phyloP scores from a whole-genome alignment of 2,888 invertebrate genomes.

The Dasysyrphus albostriatus region DNA sequence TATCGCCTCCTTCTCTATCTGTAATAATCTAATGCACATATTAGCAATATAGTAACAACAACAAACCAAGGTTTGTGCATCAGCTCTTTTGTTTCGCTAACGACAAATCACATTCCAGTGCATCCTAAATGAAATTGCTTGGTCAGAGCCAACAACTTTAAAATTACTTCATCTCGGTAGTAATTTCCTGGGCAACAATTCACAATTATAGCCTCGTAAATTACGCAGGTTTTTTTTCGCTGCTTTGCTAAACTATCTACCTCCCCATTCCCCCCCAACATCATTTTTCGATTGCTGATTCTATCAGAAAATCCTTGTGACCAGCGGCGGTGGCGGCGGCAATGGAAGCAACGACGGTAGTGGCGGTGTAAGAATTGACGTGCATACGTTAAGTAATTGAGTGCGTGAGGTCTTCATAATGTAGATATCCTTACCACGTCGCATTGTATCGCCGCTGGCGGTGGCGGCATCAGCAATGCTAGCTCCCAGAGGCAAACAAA shows the following conservation, averaged over 20 bases:
- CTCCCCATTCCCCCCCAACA: not conserved
- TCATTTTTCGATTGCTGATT: constrained; percentile 3
- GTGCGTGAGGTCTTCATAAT: constrained; percentile 76
- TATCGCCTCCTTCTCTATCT: not conserved
- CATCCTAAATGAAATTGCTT: constrained; percentile 54
- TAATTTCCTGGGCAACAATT: constrained; percentile 75
- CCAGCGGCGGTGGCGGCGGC: not conserved
- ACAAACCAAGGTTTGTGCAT: constrained; percentile 28
- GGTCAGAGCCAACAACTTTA: constrained; percentile 8
- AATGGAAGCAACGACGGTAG: not conserved
- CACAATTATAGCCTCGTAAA: constrained; percentile 72
- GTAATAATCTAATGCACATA: constrained; percentile 26
- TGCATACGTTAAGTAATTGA: constrained; percentile 74
- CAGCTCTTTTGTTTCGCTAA: constrained; percentile 59
- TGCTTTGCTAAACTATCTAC: not conserved
- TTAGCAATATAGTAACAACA: not conserved
- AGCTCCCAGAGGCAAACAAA: constrained; percentile 51
- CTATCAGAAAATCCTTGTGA: not conserved
- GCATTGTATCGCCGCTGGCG: constrained; percentile 35
- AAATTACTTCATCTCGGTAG: constrained; percentile 70
- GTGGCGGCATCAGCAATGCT: constrained; percentile 29
- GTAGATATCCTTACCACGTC: constrained; percentile 66
- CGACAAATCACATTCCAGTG: constrained; percentile 65
- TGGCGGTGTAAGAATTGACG: constrained; percentile 47
- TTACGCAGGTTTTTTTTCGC: constrained; percentile 62